phyloP scores from a whole-genome alignment of 2,888 invertebrate species.

The Phragmatobia fuliginosa region DNA sequence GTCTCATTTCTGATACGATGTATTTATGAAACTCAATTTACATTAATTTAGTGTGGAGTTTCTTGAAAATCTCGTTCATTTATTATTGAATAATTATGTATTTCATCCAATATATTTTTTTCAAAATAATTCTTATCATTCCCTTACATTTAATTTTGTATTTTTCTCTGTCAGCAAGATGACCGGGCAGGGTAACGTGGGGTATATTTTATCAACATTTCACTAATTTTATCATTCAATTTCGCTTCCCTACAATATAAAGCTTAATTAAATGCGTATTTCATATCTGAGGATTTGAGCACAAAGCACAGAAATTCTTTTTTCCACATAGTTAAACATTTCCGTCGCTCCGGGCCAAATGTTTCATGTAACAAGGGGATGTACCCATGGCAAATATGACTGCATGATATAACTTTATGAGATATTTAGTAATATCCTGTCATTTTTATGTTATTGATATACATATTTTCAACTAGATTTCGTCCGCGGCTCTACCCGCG shows the following conservation, averaged over 20 bases:
- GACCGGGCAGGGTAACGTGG: slow-evolving; percentile 6
- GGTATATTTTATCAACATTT: slow-evolving; percentile 43
- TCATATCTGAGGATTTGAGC: slow-evolving; percentile 65
- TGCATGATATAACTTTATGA: slow-evolving; percentile 39
- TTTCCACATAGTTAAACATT: slow-evolving; percentile 76
- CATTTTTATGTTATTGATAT: slow-evolving; percentile 41
- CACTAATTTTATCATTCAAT: slow-evolving; percentile 64
- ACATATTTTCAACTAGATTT: slow-evolving; percentile 1
- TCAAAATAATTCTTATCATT: background rate
- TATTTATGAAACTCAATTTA: too few relatives aligned
- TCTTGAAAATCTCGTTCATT: background rate
- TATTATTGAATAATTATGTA: background rate
- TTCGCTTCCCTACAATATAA: slow-evolving; percentile 58
- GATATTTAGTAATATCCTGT: slow-evolving; percentile 52
- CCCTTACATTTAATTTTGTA: slow-evolving; percentile 14
- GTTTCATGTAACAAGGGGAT: slow-evolving; percentile 60
- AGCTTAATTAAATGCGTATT: slow-evolving; percentile 79
- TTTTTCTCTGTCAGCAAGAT: slow-evolving; percentile 21
- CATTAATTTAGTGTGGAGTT: background rate
- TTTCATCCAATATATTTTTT: background rate
- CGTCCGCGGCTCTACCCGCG: too few relatives aligned
- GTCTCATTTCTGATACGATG: too few relatives aligned
- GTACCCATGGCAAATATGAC: slow-evolving; percentile 53
- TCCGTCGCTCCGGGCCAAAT: slow-evolving; percentile 63
- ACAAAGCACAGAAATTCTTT: slow-evolving; percentile 66